Base-by-base conservation (phyloP, 2,113 vertebrate species). In the Haemorhous mexicanus region DNA sequence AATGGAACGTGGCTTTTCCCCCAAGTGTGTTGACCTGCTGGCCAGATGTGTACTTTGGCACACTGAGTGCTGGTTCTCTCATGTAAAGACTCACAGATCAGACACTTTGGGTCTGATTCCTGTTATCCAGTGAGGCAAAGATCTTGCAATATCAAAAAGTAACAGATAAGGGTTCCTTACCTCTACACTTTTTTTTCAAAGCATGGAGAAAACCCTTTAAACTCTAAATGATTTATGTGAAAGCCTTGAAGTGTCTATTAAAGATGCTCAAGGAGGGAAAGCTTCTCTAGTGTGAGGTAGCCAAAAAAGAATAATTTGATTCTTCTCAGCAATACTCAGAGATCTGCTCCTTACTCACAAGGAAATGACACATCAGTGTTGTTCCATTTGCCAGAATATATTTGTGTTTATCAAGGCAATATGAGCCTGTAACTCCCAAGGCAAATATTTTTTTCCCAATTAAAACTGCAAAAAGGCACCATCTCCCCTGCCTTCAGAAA, bases 31-130 rank as follows among this genome's bases (percentile, higher is more conserved):
- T 91, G 76, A 91, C 62, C 93, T 95, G 43, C 32, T 75, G 68
- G 59, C 80, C 97, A 96, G 89, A 90, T 96, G 93, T 87, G 87
- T 3, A 13, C 8, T 46, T 84, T 95, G 94, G 72, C 84, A 84
- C 52, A 11, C 26, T 67, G 32, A 72, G 32, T 6, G 19, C 37
- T 75, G 52, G 1, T 30, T 84, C 52, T 62, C 37, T 50, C 63
- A 5, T 37, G 35, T 24, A 63, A 56, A 79, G 27, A 50, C 28
- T 39, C 64, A 50, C 33, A 74, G 35, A 63, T 56, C 49, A 83
- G 59, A 56, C 24, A 68, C 20, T 74, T 64, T 86, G n/a, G 19
- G n/a, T 30, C 33, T 70, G 33, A 90, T 53, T 33, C 59, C 21
- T 58, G 39, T 58, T 69, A 62, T 26, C 64, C 14, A 30, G 23